These are phyloP conservation scores for Cyprinus carpio DNA, from an alignment of 2,113 vertebrate species.

Conservation along the genomic window DNA sequence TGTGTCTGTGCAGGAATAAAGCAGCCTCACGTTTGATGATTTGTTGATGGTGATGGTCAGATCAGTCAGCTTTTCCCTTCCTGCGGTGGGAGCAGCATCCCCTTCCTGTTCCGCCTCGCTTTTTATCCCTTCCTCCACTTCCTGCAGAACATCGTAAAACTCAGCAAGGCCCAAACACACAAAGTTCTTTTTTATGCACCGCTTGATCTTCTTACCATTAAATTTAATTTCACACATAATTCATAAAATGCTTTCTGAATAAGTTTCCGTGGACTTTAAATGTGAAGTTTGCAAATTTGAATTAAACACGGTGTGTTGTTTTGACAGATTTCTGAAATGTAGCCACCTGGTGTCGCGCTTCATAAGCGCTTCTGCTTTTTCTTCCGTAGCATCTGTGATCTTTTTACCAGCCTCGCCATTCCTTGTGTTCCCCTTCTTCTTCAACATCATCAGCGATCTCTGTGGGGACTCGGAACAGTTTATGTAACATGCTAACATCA, in stretches of 20 bases:
- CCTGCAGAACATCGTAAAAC: conserved; percentile 71
- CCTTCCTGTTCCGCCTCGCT: conserved; percentile 88
- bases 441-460: conserved; percentile 73
- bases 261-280: background rate
- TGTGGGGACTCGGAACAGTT: conserved; percentile 70
- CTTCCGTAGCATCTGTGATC: conserved; percentile 90
- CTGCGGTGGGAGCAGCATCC: conserved; percentile 82
- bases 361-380: conserved; percentile 92
- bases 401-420: conserved; percentile 89
- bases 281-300: background rate
- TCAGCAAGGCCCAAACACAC: too few species aligned
- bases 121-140: conserved; percentile 95
- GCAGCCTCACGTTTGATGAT: conserved; percentile 82
- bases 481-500: background rate
- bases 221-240: background rate
- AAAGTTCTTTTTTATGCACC: too few species aligned
- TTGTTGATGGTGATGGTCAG: conserved; percentile 96
- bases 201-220: too few species aligned
- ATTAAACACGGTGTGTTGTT: background rate
- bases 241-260: background rate
- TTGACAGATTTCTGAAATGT: background rate
- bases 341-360: conserved; percentile 91
- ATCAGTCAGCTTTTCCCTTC: conserved; percentile 82
- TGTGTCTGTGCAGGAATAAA: too few species aligned
- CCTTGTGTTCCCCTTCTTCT: conserved; percentile 87